Percentiles rank a stretch among this genome's conserved stretches.
These are phyloP conservation scores for Nannoperca australis DNA, from an alignment of 2,797 vertebrate species.

Conservation along the genomic window DNA sequence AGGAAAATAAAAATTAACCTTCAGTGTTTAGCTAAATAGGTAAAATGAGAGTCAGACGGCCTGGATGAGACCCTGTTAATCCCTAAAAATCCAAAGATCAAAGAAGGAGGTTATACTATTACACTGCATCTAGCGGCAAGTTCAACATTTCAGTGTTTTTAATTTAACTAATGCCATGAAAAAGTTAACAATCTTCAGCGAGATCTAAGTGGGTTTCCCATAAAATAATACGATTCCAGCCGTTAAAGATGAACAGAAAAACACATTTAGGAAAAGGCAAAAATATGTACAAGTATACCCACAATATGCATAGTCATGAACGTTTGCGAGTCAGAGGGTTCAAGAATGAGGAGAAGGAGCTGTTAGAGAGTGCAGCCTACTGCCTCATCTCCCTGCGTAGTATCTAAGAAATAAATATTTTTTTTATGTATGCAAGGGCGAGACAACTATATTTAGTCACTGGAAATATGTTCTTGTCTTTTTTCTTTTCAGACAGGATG, in stretches of 20 bases:
- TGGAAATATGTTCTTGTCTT: neutral
- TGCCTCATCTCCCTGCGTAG: slow-evolving; percentile 3
- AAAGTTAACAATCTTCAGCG: slow-evolving; percentile 37
- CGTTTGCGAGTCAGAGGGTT: slow-evolving; percentile 5
- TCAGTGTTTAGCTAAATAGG: slow-evolving; percentile 42
- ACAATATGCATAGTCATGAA: slow-evolving; percentile 8
- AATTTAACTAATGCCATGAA: slow-evolving; percentile 41
- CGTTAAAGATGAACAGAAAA: slow-evolving; percentile 31
- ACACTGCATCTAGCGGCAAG: slow-evolving; percentile 9
- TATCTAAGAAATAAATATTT: slow-evolving; percentile 8
- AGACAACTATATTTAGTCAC: neutral
- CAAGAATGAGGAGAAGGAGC: neutral
- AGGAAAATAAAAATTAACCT: slow-evolving; percentile 42
- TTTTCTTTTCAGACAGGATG: neutral
- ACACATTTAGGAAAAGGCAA: slow-evolving; percentile 8
- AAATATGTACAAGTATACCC: neutral
- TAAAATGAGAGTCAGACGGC: slow-evolving; percentile 57
- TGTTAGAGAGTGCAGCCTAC: neutral
- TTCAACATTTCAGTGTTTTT: slow-evolving; percentile 38
- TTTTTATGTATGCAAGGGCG: neutral
- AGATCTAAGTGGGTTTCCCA: slow-evolving; percentile 35
- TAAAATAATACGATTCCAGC: slow-evolving; percentile 41
- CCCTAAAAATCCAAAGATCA: slow-evolving; percentile 41
- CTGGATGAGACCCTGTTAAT: slow-evolving; percentile 51
- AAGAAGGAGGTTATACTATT: slow-evolving; percentile 52